phyloP scores from a whole-genome alignment of 2,113 vertebrate species.

The Burhinus oedicnemus region DNA sequence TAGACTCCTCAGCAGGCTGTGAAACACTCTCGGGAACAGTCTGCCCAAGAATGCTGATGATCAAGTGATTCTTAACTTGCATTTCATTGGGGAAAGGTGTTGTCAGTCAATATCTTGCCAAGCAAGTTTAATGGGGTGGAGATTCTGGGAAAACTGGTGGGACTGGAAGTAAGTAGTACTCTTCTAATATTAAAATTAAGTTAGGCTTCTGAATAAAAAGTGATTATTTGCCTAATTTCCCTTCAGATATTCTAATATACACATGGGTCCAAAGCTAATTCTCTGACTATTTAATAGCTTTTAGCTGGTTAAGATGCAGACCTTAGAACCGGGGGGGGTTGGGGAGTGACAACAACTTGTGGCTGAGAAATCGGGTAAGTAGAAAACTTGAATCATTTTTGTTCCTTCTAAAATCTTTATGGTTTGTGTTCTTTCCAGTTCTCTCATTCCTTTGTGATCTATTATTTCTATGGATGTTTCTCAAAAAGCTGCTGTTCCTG shows the following conservation, averaged over 20 bases:
- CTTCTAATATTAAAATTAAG: background rate
- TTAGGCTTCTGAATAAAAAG: background rate
- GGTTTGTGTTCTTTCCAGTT: background rate
- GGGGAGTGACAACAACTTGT: accelerated
- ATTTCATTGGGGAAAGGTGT: background rate
- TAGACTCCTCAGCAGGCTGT: background rate
- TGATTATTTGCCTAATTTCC: slow-evolving; percentile 28
- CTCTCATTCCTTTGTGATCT: background rate
- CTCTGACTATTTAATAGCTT: background rate
- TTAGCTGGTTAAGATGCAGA: background rate
- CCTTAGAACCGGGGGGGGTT: background rate
- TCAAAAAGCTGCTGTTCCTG: background rate
- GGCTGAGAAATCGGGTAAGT: background rate
- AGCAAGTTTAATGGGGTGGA: slow-evolving; percentile 8
- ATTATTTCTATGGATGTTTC: background rate
- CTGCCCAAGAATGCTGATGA: background rate
- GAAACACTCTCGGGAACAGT: background rate
- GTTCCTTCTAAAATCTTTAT: background rate
- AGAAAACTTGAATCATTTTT: background rate
- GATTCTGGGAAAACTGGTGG: slow-evolving; percentile 40
- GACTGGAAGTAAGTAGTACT: background rate
- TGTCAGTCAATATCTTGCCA: background rate
- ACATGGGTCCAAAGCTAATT: background rate
- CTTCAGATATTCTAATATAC: background rate
- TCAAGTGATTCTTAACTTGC: background rate